phyloP scores from a whole-genome alignment of 2,113 vertebrate genomes.

The Sylvia atricapilla region DNA sequence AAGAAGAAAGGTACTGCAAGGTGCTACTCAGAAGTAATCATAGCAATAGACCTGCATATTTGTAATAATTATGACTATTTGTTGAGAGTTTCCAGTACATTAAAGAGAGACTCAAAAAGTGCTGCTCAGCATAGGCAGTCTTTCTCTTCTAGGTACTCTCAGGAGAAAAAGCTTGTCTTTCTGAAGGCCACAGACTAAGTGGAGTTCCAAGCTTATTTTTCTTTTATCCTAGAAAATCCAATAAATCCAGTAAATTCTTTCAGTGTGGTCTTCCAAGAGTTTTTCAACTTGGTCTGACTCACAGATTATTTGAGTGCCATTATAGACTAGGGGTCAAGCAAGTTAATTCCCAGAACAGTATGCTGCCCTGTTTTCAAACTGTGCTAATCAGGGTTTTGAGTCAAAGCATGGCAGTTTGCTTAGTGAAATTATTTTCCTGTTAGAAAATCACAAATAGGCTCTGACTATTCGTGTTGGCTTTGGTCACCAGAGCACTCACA shows the following conservation, averaged over 20 bases:
- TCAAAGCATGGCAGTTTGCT: constrained; percentile 16
- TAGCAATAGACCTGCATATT: background rate
- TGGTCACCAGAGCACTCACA: background rate
- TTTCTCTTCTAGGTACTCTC: background rate
- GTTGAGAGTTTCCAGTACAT: background rate
- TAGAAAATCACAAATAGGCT: constrained; percentile 35
- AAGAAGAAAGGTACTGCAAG: background rate
- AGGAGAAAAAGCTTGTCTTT: background rate
- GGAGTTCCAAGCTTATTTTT: constrained; percentile 54
- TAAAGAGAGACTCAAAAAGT: background rate
- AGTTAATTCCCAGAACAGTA: constrained; percentile 62
- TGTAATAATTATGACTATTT: background rate
- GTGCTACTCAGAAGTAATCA: background rate
- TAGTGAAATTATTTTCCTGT: constrained; percentile 61
- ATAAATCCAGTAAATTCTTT: constrained; percentile 68
- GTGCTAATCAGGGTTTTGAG: constrained; percentile 55
- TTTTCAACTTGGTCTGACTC: constrained; percentile 61
- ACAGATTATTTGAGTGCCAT: constrained; percentile 63
- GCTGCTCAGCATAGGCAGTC: background rate
- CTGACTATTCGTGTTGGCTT: background rate
- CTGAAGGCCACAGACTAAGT: constrained; percentile 28
- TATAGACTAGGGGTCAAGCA: constrained; percentile 45
- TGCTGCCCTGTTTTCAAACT: constrained; percentile 57
- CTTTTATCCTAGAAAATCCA: constrained; percentile 65
- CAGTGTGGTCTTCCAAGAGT: constrained; percentile 64